A percentile compares a stretch with the other conserved stretches of the same genome.
Conservation (phyloP, 2,113 vertebrate species). For the Cettia cetti region DNA sequence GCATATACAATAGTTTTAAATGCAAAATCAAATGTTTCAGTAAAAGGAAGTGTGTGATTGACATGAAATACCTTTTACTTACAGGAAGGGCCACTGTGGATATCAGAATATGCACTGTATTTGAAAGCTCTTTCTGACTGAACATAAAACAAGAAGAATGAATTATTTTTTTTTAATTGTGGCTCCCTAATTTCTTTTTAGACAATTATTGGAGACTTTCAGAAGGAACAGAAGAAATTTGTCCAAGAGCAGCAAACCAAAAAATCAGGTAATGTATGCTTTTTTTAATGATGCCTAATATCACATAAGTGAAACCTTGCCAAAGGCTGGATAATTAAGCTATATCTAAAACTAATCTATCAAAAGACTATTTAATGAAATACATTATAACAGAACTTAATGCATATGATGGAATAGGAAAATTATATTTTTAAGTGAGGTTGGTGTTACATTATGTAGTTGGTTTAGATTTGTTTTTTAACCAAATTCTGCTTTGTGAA, state of each 20-base stretch:
- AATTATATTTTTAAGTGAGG: not conserved
- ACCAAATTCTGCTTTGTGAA: not conserved
- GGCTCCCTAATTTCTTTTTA: constrained; percentile 52
- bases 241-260: constrained; percentile 92
- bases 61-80: not conserved
- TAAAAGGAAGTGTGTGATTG: not conserved
- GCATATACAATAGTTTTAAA: not conserved
- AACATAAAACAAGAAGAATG: not conserved
- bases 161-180: not conserved
- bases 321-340: not conserved
- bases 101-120: not conserved
- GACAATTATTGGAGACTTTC: constrained; percentile 97
- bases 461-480: not conserved
- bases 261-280: constrained; percentile 81
- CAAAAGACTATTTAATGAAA: not conserved
- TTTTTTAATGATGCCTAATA: not conserved
- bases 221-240: constrained; percentile 98
- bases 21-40: not conserved
- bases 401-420: not conserved
- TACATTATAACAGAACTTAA: not conserved
- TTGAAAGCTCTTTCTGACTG: not conserved
- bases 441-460: not conserved
- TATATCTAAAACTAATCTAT: not conserved
- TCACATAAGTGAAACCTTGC: not conserved
- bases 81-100: not conserved